Conservation (phyloP, 2,797 vertebrate genomes). For the Sciurus carolinensis region DNA sequence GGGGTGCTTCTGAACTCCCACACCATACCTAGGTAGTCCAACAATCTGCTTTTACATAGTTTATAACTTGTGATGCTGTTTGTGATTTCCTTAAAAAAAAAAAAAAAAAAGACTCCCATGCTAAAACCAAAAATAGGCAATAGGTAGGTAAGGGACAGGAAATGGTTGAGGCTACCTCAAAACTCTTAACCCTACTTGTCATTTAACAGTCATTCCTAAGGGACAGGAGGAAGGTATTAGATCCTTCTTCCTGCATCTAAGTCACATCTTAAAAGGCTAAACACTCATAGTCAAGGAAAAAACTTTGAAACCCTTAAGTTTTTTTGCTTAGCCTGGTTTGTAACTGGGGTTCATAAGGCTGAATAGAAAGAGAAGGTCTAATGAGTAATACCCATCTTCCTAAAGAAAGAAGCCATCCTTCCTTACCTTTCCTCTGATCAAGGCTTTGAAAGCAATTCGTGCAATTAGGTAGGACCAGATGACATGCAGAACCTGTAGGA, state of each 20-base stretch:
- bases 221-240: slow-evolving; percentile 28
- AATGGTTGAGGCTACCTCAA: not conserved
- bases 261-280: slow-evolving; percentile 32
- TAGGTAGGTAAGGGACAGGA: slow-evolving; percentile 24
- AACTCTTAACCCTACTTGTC: slow-evolving; percentile 42
- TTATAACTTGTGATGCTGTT: not conserved
- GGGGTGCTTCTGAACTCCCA: not conserved
- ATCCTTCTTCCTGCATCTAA: slow-evolving; percentile 24
- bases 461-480: slow-evolving; percentile 98
- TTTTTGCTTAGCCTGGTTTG: slow-evolving; percentile 12
- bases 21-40: not conserved
- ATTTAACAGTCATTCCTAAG: slow-evolving; percentile 29
- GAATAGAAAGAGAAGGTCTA: not conserved
- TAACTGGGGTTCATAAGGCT: not conserved
- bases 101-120: not conserved
- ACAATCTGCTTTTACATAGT: not conserved
- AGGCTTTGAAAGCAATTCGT: slow-evolving; percentile 95
- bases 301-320: slow-evolving; percentile 8
- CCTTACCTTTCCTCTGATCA: slow-evolving; percentile 96
- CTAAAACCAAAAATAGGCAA: slow-evolving; percentile 51
- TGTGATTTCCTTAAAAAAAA: slow-evolving; percentile 7
- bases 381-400: not conserved
- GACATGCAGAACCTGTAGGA: slow-evolving; percentile 94
- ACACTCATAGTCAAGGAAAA: not conserved
- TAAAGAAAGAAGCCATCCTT: slow-evolving; percentile 1